Evolutionary conservation across 1,140 invertebrate species (phyloP).

Genomic region (Andrena cerasifolii): DNA sequence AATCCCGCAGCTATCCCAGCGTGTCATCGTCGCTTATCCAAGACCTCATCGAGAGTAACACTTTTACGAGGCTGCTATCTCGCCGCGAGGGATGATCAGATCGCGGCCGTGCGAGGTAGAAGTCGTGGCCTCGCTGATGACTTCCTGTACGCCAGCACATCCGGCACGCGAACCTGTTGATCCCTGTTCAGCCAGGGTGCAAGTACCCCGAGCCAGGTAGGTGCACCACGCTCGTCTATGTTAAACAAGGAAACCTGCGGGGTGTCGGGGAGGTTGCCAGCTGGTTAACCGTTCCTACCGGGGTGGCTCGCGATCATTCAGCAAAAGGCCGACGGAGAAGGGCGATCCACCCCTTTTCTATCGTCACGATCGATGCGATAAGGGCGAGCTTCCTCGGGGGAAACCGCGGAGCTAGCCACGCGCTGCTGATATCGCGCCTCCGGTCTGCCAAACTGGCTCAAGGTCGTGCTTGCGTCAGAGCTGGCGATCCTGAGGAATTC

Average conservation of each 20-base stretch:
- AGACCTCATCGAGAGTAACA: not conserved
- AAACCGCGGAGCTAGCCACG: not conserved
- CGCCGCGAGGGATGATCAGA: slow-evolving; percentile 16
- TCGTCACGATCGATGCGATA: slow-evolving; percentile 39
- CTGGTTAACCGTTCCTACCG: slow-evolving; percentile 32
- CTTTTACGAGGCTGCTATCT: slow-evolving; percentile 15
- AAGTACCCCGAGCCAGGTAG: slow-evolving; percentile 39
- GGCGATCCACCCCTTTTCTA: not conserved
- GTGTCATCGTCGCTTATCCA: not conserved
- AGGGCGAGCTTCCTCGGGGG: slow-evolving; percentile 37
- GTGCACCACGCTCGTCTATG: slow-evolving; percentile 3
- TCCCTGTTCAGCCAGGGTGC: slow-evolving; percentile 23
- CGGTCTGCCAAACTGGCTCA: slow-evolving; percentile 48
- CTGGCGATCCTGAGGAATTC: slow-evolving; percentile 47
- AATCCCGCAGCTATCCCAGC: not conserved
- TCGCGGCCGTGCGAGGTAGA: slow-evolving; percentile 25
- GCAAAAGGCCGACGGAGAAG: not conserved
- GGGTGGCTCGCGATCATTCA: slow-evolving; percentile 18
- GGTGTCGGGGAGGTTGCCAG: not conserved
- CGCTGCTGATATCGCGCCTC: slow-evolving; percentile 27
- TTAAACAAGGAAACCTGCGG: not conserved
- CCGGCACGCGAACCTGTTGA: slow-evolving; percentile 81
- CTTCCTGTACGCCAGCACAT: slow-evolving; percentile 74
- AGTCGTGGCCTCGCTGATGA: slow-evolving; percentile 70
- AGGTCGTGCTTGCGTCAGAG: slow-evolving; percentile 55